Base-by-base conservation (phyloP, 2,797 vertebrate genomes). In the Amazona finschi region DNA sequence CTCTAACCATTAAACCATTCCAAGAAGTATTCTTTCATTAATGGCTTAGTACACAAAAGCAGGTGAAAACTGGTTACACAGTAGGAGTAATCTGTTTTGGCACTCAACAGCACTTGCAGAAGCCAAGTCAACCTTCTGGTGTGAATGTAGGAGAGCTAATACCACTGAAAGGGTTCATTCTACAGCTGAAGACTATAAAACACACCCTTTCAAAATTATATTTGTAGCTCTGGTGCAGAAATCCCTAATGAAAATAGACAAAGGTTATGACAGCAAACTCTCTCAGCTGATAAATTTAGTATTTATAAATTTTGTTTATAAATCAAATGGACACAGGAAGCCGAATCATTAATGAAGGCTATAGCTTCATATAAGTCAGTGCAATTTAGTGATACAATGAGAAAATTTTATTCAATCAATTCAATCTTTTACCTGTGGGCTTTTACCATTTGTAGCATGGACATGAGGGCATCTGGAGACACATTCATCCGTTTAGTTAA, bases 41-140 rank as follows among this genome's bases (percentile, higher is more conserved):
- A 90, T 50, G 67, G 47, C 57, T 91, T 61, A 0, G 0, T 71
- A 94, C 49, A 95, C 83, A 91, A 90, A 82, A 89, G 2, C 83
- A 95, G 85, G 89, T 94, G 89, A 91, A 91, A 92, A 83, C 67
- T 90, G 65, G 89, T 94, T 90, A 77, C 74, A 80, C 71, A 88
- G 87, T 41, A 78, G 77, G 41, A 96, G 28, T 76, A 87, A 94
- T 76, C 83, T 76, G 67, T 64, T 94, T 71, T 93, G 94, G 92
- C 89, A 89, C 41, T 80, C 72, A 61, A 3, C 39, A 44, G 17
- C 58, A 71, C 57, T 94, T 90, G 43, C 89, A 95, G 83, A 84
- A 94, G 74, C 71, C 78, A 94, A 85, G 49, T 73, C 65, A 93
- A 76, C 66, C 82, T 94, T 88, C 85, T 89, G 80, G 44, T 80